Conservation (phyloP, 2,888 invertebrate genomes). For the Teleiodes luculella region DNA sequence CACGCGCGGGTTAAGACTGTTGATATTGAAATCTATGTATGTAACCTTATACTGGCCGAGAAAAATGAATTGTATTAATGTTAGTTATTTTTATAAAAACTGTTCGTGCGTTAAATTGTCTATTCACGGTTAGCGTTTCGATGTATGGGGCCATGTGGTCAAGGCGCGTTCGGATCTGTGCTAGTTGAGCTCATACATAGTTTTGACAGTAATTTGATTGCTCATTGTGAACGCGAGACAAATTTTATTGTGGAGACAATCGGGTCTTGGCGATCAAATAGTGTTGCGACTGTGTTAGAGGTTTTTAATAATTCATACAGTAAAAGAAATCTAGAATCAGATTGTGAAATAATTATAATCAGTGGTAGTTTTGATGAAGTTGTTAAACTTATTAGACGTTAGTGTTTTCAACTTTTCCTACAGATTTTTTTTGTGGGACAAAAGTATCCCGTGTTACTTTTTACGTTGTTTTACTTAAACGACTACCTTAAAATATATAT, state of each 20-base stretch:
- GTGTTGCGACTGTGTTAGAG: slow-evolving; percentile 30
- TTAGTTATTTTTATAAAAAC: background rate
- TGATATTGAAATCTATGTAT: slow-evolving; percentile 77
- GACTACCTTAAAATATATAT: too few relatives aligned
- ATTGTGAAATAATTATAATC: too few relatives aligned
- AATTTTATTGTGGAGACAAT: slow-evolving; percentile 67
- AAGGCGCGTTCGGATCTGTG: slow-evolving; percentile 37
- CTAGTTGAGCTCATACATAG: slow-evolving; percentile 29
- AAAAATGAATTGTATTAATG: slow-evolving; percentile 18
- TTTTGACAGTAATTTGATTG: slow-evolving; percentile 71
- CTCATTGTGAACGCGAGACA: slow-evolving; percentile 67
- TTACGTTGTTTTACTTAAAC: too few relatives aligned
- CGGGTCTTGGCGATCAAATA: slow-evolving; percentile 43
- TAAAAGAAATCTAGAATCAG: too few relatives aligned
- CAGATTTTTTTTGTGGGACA: too few relatives aligned
- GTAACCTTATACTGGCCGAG: slow-evolving; percentile 58
- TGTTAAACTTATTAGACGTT: too few relatives aligned
- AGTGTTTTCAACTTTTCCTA: too few relatives aligned
- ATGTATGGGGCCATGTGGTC: slow-evolving; percentile 45
- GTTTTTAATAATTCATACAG: background rate
- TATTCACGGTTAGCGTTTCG: slow-evolving; percentile 13
- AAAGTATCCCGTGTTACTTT: too few relatives aligned
- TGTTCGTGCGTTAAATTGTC: slow-evolving; percentile 7
- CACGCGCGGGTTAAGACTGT: slow-evolving; percentile 73
- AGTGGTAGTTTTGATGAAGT: too few relatives aligned